These are phyloP conservation scores for Gisinianus flammeolus DNA, from an alignment of 2,888 invertebrate genomes.

Conservation along the genomic window DNA sequence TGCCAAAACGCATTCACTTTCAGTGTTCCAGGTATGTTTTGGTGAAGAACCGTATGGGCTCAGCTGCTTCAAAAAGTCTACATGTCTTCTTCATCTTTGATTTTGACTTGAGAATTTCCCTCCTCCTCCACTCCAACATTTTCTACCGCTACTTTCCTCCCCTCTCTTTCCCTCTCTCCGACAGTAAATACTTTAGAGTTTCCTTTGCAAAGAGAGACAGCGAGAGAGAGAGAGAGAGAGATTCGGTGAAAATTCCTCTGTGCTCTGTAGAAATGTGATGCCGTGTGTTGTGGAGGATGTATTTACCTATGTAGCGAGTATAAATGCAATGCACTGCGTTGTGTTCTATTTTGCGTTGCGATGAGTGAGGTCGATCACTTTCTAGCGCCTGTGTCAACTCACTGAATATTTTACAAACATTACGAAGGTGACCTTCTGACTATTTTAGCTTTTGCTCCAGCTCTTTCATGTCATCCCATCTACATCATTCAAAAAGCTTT, in stretches of 20 bases:
- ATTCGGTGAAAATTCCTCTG: background rate
- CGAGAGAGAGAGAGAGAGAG: too few relatives aligned
- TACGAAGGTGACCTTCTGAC: slow-evolving; percentile 8
- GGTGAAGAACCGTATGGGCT: background rate
- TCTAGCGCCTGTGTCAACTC: slow-evolving; percentile 15
- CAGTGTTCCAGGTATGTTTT: background rate
- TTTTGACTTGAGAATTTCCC: slow-evolving; percentile 12
- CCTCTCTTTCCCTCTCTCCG: background rate
- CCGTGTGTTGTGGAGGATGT: background rate
- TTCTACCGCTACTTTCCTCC: background rate
- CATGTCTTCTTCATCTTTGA: slow-evolving; percentile 7
- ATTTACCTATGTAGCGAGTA: background rate
- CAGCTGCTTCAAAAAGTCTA: slow-evolving; percentile 7
- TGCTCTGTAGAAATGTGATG: background rate
- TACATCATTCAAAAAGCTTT: slow-evolving; percentile 12
- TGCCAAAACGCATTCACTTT: background rate
- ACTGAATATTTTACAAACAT: slow-evolving; percentile 15
- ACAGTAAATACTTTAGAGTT: slow-evolving; percentile 25
- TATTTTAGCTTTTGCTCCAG: background rate
- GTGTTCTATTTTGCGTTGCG: background rate
- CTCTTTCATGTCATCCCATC: background rate
- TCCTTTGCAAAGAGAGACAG: too few relatives aligned
- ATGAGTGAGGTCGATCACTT: slow-evolving; percentile 13
- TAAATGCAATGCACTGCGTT: background rate
- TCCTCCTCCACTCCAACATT: slow-evolving; percentile 13